Conservation (phyloP, 2,113 vertebrate species). For the Parus major region DNA sequence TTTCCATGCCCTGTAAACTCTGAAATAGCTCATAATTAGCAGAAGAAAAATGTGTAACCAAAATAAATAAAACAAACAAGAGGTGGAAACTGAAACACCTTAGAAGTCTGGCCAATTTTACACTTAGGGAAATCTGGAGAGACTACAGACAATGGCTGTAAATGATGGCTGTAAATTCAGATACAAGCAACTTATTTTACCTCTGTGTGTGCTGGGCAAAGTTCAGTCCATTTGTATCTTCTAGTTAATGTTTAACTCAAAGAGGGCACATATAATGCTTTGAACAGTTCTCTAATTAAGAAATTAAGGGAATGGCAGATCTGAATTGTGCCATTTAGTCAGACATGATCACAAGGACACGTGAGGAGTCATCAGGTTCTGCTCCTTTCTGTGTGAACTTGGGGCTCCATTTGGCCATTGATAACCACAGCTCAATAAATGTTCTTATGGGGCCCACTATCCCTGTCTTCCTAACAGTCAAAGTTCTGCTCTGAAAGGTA, state of each 20-base stretch:
- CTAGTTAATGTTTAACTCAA: slow-evolving; percentile 52
- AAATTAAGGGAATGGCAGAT: neutral
- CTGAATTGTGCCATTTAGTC: slow-evolving; percentile 33
- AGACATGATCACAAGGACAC: neutral
- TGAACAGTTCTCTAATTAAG: slow-evolving; percentile 55
- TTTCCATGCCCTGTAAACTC: neutral
- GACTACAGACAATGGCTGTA: neutral
- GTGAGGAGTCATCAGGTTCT: neutral
- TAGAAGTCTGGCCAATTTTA: neutral
- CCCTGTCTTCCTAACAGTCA: neutral
- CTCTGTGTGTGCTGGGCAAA: neutral
- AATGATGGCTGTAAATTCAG: neutral
- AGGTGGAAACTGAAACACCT: neutral
- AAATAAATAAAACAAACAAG: neutral
- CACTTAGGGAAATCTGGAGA: neutral
- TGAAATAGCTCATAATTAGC: neutral
- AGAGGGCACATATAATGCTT: slow-evolving; percentile 18
- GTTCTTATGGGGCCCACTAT: rapidly evolving
- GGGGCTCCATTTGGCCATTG: neutral
- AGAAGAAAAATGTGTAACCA: neutral
- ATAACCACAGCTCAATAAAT: neutral
- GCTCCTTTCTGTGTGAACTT: neutral
- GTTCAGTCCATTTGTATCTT: neutral
- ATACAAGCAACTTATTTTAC: neutral
- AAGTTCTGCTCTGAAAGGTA: neutral